Evolutionary conservation across 92 coral and sea anemone species (phyloP), one percentile per base, ranked within the genome.

Genomic region (Parazoanthus swiftii): DNA sequence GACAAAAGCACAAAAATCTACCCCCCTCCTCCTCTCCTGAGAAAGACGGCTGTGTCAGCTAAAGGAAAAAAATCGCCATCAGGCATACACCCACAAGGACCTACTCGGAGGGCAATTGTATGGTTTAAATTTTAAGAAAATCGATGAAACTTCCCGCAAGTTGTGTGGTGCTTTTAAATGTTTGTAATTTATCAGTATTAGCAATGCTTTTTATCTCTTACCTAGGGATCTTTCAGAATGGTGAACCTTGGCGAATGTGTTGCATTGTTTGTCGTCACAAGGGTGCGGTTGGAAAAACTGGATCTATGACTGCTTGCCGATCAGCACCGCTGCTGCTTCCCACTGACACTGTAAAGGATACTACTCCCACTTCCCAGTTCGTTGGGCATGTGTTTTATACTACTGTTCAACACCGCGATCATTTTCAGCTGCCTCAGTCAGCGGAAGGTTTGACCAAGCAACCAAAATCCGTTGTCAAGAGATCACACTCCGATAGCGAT

Each of bases 231-330:
- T 79, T 50, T 79, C 36, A 46, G 25, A 21, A 26, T 79, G 66
- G 48, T 23, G 82, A 79, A 50, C 66, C 82, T 67, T 79, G 67
- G 65, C 39, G 66, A 50, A 79, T 79, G 82, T 79, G 58, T 79
- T 79, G 82, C 82, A 79, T 79, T 79, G 82, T 79, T 33, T 79
- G 65, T 44, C 82, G 82, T 50, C 82, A 25, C 18, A 10, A 16
- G 14, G 50, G 13, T 15, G 4, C 39, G 43, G 38, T 39, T 50
- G 65, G 67, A 50, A 23, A 23, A 79, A 26, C 82, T 6, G 2
- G 82, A 25, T 50, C 65, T 79, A 44, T 13, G 67, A 50, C 77
- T 74, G 46, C 46, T 6, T 74, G 36, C 18, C 82, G 65, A 15
- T 21, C 35, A n/a, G 23, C 36, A 51, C n/a, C 82, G 4, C 36